A percentile compares a stretch with the other conserved stretches of the same genome.
These are phyloP conservation scores for Chymomyza caudatula DNA, from an alignment of 2,888 invertebrate genomes.

Conservation along the genomic window DNA sequence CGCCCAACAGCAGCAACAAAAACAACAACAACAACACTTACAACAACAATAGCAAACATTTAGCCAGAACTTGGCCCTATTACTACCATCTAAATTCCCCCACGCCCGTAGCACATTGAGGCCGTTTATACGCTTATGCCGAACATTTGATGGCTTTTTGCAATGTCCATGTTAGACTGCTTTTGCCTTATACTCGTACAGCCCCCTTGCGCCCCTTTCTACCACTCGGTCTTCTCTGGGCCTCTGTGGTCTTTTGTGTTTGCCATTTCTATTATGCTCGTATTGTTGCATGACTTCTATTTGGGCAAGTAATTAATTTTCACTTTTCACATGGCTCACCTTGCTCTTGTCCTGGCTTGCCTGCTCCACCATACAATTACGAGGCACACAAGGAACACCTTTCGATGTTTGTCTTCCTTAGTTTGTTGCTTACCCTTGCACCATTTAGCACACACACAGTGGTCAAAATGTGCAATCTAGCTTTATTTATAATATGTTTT, in stretches of 20 bases:
- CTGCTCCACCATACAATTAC: constrained; percentile 3
- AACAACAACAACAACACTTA: constrained; percentile 6
- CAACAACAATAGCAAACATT: background rate
- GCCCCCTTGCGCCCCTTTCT: background rate
- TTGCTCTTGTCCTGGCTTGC: constrained; percentile 18
- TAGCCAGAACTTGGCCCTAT: background rate
- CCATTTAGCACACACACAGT: too few relatives aligned
- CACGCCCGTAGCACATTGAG: background rate
- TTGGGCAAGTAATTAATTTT: constrained; percentile 56
- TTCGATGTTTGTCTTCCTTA: background rate
- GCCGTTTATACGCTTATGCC: background rate
- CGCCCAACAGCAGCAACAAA: constrained; percentile 4
- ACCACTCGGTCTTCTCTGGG: background rate
- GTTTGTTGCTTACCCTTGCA: too few relatives aligned
- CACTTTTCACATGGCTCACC: constrained; percentile 48
- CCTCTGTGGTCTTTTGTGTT: constrained; percentile 2
- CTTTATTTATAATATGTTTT: too few relatives aligned
- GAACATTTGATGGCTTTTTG: constrained; percentile 15
- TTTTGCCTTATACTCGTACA: background rate
- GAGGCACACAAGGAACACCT: background rate
- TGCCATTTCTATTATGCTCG: constrained; percentile 11
- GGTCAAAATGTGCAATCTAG: too few relatives aligned
- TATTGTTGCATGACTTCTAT: constrained; percentile 18
- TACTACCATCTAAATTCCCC: background rate
- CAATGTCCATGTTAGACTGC: constrained; percentile 11